Base-by-base conservation (phyloP, 2,113 vertebrate genomes). In the Smithornis capensis region DNA sequence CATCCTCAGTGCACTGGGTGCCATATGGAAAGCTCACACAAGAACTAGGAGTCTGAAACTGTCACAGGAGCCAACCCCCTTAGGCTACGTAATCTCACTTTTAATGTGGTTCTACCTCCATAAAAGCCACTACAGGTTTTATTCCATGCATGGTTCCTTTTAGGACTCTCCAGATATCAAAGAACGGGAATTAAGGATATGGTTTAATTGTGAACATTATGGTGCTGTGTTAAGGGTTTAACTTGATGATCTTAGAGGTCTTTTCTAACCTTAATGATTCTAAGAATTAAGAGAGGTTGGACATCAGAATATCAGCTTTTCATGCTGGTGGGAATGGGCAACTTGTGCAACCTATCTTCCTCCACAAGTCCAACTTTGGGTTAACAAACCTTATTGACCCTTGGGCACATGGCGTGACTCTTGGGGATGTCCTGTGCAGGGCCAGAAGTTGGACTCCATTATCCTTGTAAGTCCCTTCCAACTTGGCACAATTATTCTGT, bases 1-100 rank as follows among this genome's bases (percentile, higher is more conserved):
- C 62, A 59, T 13, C 13, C 40, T 71, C 0, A 0, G 16, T 4
- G 3, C 28, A 2, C 16, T 0, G 2, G 14, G 7, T 4, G 18
- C 33, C 0, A 0, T 2, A 27, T 0, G 0, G 17, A 78, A 71
- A 65, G 19, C 10, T 59, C 50, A 10, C 27, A 7, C 6, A 2
- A 40, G 22, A 24, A 25, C 8, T 44, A 19, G 28, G 40, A 59
- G 23, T 23, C 19, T 1, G 19, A 45, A 42, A 3, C 37, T 45
- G 27, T 35, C 55, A 12, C 21, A 38, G 10, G 17, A n/a, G 8
- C 15, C 45, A 49, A 38, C 55, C n/a, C 40, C 82, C 40, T n/a
- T 19, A 6, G 5, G n/a, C 31, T 50, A n/a, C 31, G 0, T 1
- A 2, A 18, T 8, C 65, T 37, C 50, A 21, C 8, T 57, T 5